Evolutionary conservation across 2,888 invertebrate species (phyloP), one percentile per base, ranked within the genome.

Genomic region (Spodoptera littoralis): DNA sequence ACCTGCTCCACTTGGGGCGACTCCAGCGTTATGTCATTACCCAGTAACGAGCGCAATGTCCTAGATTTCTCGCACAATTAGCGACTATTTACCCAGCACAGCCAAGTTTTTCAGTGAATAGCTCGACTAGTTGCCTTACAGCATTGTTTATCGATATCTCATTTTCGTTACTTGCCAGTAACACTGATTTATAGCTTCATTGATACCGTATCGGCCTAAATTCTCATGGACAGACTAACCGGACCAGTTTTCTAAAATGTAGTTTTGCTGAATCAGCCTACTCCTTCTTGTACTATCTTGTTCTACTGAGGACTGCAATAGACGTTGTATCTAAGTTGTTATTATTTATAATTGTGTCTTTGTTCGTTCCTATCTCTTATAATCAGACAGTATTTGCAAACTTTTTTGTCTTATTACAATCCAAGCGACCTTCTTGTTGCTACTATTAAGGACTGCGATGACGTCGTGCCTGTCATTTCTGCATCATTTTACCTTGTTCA

Each of bases 21-120:
- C 83, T 85, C 80, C 73, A 66, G 60, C 77, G 75, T 90, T 88
- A 90, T 89, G 88, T 90, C 88, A 90, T 81, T 76, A 62, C 63
- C 56, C 74, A 73, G 66, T 59, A 81, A 74, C 66, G 76, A 87
- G 84, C 85, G 69, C 84, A 83, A 52, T 79, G 88, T 65, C 83
- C 90, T 79, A 87, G 84, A 86, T 90, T 85, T 81, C 83, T 80
- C 79, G 79, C 82, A 80, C 86, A 87, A 87, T 87, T 86, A 88
- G 73, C 81, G 74, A 81, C 78, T 82, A 77, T 86, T 87, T 85
- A 84, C 74, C 70, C 67, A 61, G 52, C 60, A 61, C 62, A 73
- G 36, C 46, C 44, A 71, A 69, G 63, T 81, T 83, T 85, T 86
- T 84, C 76, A 77, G 71, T 63, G 53, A 59, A 72, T 76, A 36